A percentile compares a stretch with the other conserved stretches of the same genome.
Conservation (phyloP, 2,113 vertebrate genomes). For the Cavia aperea region DNA sequence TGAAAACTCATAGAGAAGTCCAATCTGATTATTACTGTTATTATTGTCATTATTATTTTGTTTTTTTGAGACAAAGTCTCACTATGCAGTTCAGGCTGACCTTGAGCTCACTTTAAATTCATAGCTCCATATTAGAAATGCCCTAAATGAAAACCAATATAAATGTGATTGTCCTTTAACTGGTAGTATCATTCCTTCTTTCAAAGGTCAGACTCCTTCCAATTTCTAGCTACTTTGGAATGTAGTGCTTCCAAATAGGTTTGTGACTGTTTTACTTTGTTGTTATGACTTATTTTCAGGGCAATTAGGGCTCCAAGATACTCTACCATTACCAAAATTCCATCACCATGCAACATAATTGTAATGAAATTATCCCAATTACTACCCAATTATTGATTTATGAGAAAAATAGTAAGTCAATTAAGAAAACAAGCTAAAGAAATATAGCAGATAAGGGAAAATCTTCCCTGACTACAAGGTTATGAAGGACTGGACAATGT, state of each 20-base stretch:
- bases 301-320: background rate
- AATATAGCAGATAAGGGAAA: background rate
- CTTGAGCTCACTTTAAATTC: too few relatives aligned
- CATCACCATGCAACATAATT: background rate
- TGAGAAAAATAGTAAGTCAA: background rate
- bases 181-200: background rate
- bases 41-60: too few relatives aligned
- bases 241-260: background rate
- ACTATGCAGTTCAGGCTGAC: too few relatives aligned
- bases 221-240: background rate
- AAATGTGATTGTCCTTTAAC: background rate
- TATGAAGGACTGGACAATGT: background rate
- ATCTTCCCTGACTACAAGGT: background rate
- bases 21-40: background rate
- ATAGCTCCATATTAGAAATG: too few relatives aligned
- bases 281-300: background rate
- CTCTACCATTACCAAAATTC: background rate
- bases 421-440: background rate
- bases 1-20: slow-evolving; percentile 36
- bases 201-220: background rate
- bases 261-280: background rate
- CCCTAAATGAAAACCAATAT: too few relatives aligned
- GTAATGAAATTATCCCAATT: background rate
- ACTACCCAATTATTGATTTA: background rate
- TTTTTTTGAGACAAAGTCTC: too few relatives aligned